Base-by-base conservation (phyloP, 2,888 invertebrate genomes). In the Elegia similella region DNA sequence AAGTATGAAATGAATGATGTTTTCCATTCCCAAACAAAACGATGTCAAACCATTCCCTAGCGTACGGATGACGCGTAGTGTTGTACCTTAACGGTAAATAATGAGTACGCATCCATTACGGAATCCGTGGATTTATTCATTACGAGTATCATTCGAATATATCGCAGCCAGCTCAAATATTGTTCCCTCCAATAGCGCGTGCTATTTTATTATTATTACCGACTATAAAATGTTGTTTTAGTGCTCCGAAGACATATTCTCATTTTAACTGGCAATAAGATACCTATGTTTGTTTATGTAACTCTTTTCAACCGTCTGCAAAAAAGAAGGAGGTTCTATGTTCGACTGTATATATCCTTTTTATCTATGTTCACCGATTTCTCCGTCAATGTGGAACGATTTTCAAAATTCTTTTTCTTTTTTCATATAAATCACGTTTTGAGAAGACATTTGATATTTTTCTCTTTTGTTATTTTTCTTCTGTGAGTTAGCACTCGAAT, bases 41-140 rank as follows among this genome's bases (percentile, higher is more conserved):
- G 10, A 46, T 23, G 5, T 23, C 23, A 46, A 23, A 46, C 46
- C 17, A 23, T 12, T 46, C 23, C 23, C 46, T 23, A 46, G 46
- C 3, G n/a, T 23, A 23, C 52, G n/a, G 10, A 42, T 43, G 30
- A 29, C 42, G 42, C 43, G 30, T 47, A 47, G 47, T 30, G 29
- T 12, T 44, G 44, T 55, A 34, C 32, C 44, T 46, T 46, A 55
- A 55, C 54, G 13, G 54, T 55, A 55, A 55, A 55, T 44, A 32
- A 55, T 55, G 32, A 55, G 32, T 16, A 15, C 44, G 34, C 10
- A 55, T 46, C 32, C 44, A 44, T 54, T 54, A 55, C 44, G 44
- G 44, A 44, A 17, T 55, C 44, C 17, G 44, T 46, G 44, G 54
- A 55, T 55, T 55, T 44, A 55, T 55, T 55, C 54, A 55, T 55